phyloP scores from a whole-genome alignment of 2,113 vertebrate species.

The Phyllostomus hastatus region DNA sequence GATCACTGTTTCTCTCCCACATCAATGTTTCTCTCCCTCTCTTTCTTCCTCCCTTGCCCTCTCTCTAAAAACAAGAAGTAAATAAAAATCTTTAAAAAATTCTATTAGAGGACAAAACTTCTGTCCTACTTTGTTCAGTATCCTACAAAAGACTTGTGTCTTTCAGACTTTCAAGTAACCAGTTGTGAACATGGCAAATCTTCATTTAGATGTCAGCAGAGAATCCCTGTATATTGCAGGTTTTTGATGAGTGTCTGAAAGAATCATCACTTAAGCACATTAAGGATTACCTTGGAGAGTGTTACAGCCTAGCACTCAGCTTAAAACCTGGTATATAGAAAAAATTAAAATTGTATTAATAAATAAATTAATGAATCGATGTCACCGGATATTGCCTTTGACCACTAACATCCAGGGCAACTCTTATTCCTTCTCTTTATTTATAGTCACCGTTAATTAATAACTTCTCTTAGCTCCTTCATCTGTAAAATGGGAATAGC shows the following conservation, averaged over 20 bases:
- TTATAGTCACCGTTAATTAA: background rate
- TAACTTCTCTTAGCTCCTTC: background rate
- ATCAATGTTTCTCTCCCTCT: too few species aligned
- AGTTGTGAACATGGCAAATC: background rate
- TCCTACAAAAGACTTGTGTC: background rate
- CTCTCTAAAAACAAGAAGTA: too few species aligned
- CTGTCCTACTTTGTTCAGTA: background rate
- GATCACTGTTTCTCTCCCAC: too few species aligned
- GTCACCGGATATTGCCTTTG: background rate
- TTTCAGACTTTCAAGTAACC: constrained; percentile 11
- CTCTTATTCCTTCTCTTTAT: background rate
- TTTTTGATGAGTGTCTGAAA: background rate
- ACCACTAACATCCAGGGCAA: background rate
- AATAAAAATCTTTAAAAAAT: background rate
- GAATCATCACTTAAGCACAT: background rate
- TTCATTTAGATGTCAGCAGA: background rate
- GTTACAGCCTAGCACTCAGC: background rate
- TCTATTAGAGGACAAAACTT: constrained; percentile 11
- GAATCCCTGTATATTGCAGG: background rate
- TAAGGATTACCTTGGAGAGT: background rate
- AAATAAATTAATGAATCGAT: background rate
- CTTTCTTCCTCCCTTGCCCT: too few species aligned
- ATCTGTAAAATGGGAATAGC: background rate
- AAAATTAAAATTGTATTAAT: background rate
- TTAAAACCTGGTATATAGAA: background rate